Base-by-base conservation (phyloP, 2,888 invertebrate genomes). In the Zygaena filipendulae region DNA sequence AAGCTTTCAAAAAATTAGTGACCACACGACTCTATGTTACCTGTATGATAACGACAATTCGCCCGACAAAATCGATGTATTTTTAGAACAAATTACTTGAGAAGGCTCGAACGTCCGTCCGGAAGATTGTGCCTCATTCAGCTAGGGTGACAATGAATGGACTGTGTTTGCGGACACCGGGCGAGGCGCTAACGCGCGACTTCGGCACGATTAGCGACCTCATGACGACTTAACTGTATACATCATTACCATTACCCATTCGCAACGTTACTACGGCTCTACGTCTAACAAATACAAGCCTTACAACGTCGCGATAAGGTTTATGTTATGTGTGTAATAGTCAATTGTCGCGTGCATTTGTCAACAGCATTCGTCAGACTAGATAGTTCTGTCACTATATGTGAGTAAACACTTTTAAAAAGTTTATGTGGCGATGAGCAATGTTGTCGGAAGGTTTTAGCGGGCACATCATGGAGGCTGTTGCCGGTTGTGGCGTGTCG, bases 101-200 rank as follows among this genome's bases (percentile, higher is more conserved):
- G n/a, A n/a, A n/a, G n/a, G n/a, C n/a, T n/a, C n/a, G n/a, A 16
- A 16, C 37, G 40, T 33, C 35, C 36, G 40, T 39, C 39, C 41
- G 63, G 62, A 56, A 54, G 56, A 52, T 48, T 43, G 45, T 40
- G 43, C 41, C 51, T 52, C 52, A 62, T 70, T 64, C 66, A 70
- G 45, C 45, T 43, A 52, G 62, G 62, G 60, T 64, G 72, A 72
- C 72, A 69, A 71, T 72, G 69, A 69, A 71, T 69, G 62, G 61
- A 56, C 50, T 40, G 28, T 75, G 69, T 79, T 72, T 72, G 62
- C 54, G 71, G 66, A 77, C 75, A 72, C 75, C 75, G 63, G 70
- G 75, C 62, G 61, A 79, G 77, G 74, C 70, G 79, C 72, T 79
- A 79, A 79, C 72, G 53, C 58, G 74, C 66, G 71, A 77, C 70